These are phyloP conservation scores for Anthoscopus minutus DNA, from an alignment of 2,113 vertebrate species.

Conservation along the genomic window DNA sequence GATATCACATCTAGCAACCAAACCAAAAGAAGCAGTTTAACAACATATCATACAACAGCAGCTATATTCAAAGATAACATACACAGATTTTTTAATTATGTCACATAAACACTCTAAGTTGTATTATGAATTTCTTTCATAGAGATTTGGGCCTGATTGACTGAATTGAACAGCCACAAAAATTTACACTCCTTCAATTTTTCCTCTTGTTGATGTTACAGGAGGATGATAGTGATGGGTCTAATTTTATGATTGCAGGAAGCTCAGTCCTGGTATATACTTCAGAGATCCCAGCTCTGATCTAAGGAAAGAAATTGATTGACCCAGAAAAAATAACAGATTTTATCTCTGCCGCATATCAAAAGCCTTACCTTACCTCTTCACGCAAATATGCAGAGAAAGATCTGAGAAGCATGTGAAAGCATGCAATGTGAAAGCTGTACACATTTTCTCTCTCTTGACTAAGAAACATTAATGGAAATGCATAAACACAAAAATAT, in stretches of 20 bases:
- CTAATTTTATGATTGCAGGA: not conserved
- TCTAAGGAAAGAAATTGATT: conserved; percentile 36
- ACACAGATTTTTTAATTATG: not conserved
- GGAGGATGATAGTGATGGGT: not conserved
- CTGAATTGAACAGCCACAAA: not conserved
- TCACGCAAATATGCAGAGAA: conserved; percentile 3
- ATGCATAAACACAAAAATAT: not conserved
- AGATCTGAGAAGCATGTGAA: not conserved
- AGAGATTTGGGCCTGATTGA: not conserved
- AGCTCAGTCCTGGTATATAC: not conserved
- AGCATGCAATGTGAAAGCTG: not conserved
- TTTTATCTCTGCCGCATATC: conserved; percentile 2
- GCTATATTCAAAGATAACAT: not conserved
- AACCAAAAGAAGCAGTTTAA: not conserved
- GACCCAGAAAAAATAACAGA: conserved; percentile 47
- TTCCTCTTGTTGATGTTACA: not conserved
- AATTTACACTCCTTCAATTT: not conserved
- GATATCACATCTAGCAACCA: not conserved
- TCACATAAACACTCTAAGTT: not conserved
- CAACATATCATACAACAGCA: not conserved
- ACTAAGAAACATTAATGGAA: not conserved
- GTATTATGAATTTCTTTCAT: not conserved
- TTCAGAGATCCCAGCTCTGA: conserved; percentile 36
- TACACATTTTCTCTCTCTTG: not conserved
- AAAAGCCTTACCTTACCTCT: conserved; percentile 23